A percentile compares a stretch with the other conserved stretches of the same genome.
Conservation (phyloP, 2,888 invertebrate genomes). For the Aquatica leii region DNA sequence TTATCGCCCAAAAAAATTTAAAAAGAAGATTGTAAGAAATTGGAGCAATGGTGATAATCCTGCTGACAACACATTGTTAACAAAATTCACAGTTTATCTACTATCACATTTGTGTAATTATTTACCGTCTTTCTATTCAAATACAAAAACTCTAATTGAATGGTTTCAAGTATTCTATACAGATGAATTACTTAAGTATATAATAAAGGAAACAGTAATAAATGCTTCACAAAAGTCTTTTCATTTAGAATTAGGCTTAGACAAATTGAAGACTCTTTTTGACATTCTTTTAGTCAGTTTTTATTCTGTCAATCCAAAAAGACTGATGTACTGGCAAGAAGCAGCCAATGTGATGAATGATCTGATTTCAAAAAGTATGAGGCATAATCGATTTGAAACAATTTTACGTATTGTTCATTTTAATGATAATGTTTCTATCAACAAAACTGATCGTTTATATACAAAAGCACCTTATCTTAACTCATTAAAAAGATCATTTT, state of each 20-base stretch:
- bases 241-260: not conserved
- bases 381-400: not conserved
- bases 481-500: not conserved
- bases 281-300: not conserved
- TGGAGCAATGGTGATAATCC: too few relatives aligned
- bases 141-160: too few relatives aligned
- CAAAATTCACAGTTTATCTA: too few relatives aligned
- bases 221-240: not conserved
- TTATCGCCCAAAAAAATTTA: too few relatives aligned
- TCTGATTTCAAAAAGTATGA: not conserved
- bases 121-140: too few relatives aligned
- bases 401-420: not conserved
- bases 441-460: not conserved
- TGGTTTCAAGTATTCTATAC: too few relatives aligned
- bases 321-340: not conserved
- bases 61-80: too few relatives aligned
- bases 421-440: not conserved
- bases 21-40: too few relatives aligned
- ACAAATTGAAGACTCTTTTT: not conserved
- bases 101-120: too few relatives aligned
- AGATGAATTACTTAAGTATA: not conserved
- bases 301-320: not conserved
- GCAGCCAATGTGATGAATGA: not conserved
- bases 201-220: not conserved
- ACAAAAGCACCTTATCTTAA: not conserved